phyloP scores from a whole-genome alignment of 2,888 invertebrate genomes.

The Drosophila greeni region DNA sequence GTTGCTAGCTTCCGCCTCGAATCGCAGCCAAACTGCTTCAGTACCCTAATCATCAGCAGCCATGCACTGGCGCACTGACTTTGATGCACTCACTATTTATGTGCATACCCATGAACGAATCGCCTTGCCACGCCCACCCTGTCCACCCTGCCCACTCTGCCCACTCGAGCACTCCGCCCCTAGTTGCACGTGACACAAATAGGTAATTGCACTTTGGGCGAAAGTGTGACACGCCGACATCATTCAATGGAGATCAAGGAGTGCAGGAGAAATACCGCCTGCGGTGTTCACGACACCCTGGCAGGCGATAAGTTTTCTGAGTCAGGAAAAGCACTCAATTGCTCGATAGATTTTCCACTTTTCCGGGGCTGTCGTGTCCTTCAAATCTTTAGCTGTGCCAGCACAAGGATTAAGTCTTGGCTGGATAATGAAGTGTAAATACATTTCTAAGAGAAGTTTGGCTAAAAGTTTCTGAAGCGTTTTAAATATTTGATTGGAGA shows the following conservation, averaged over 20 bases:
- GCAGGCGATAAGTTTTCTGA: constrained; percentile 31
- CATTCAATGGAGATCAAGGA: constrained; percentile 32
- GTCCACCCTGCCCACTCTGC: constrained; percentile 3
- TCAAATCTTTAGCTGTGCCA: constrained; percentile 2
- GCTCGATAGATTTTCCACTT: constrained; percentile 20
- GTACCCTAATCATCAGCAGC: constrained; percentile 54
- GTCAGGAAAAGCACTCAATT: constrained; percentile 33
- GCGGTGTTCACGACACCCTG: constrained; percentile 26
- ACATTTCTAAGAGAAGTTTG: background rate
- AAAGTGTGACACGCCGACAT: constrained; percentile 45
- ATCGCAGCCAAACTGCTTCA: constrained; percentile 50
- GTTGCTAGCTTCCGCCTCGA: constrained; percentile 22
- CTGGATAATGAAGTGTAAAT: constrained; percentile 20
- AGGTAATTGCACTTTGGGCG: constrained; percentile 68
- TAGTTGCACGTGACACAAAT: constrained; percentile 72
- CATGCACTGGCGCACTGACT: constrained; percentile 45
- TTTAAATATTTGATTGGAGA: constrained; percentile 1
- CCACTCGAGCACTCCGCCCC: constrained; percentile 5
- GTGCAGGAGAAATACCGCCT: constrained; percentile 3
- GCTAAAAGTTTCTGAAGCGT: constrained; percentile 2
- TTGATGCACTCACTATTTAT: constrained; percentile 56
- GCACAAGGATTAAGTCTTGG: background rate
- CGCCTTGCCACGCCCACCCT: constrained; percentile 18
- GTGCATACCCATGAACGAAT: constrained; percentile 37
- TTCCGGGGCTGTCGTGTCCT: constrained; percentile 1